Conservation (phyloP, 2,797 vertebrate species). For the Phylloscopus collybita region DNA sequence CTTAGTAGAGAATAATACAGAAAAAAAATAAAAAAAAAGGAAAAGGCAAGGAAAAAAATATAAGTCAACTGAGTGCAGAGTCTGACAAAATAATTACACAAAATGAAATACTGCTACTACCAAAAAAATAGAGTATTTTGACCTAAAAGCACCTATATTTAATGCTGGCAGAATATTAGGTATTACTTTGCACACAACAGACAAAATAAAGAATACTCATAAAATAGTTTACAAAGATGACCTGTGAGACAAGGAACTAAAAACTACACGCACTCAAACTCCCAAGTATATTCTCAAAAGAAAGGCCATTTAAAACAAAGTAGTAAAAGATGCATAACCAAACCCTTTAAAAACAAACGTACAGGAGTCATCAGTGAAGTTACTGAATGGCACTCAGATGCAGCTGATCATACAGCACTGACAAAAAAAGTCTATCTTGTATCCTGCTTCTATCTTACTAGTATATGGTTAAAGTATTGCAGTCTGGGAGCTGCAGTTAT, state of each 20-base stretch:
- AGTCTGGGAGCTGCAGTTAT: not conserved
- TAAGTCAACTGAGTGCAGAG: not conserved
- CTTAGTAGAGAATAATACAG: not conserved
- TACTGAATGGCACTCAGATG: not conserved
- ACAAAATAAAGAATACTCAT: not conserved
- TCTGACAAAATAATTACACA: not conserved
- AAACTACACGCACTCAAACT: not conserved
- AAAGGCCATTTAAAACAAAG: not conserved
- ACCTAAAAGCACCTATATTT: not conserved
- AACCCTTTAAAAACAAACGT: not conserved
- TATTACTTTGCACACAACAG: not conserved
- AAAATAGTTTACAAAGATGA: not conserved
- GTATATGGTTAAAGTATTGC: not conserved
- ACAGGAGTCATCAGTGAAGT: not conserved
- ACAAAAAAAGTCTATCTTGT: not conserved
- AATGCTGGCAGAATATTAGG: rapidly evolving
- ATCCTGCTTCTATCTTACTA: not conserved
- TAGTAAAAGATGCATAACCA: not conserved
- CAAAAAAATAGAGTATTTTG: not conserved
- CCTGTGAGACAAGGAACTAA: not conserved
- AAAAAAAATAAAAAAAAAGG: not conserved
- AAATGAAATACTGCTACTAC: not conserved
- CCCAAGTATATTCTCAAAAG: not conserved
- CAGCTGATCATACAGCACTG: not conserved
- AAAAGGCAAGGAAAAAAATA: rapidly evolving